phyloP scores from a whole-genome alignment of 2,888 invertebrate species.

The Dynastes tityus region DNA sequence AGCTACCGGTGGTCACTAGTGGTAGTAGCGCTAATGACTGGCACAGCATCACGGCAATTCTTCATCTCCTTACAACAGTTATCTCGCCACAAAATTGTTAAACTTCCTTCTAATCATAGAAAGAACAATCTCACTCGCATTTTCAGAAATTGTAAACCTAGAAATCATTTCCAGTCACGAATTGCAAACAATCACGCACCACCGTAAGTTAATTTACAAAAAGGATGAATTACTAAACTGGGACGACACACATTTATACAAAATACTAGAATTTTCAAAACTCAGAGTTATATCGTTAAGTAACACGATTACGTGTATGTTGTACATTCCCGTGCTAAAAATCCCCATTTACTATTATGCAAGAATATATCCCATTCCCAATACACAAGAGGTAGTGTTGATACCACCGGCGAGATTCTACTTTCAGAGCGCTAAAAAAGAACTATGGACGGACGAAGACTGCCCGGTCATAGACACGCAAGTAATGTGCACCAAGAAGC shows the following conservation, averaged over 20 bases:
- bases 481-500: background rate
- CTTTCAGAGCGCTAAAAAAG: background rate
- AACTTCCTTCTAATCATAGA: background rate
- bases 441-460: conserved; percentile 21
- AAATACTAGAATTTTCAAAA: conserved; percentile 41
- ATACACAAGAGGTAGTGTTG: conserved; percentile 1
- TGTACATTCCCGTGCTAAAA: conserved; percentile 43
- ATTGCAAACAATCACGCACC: conserved; percentile 49
- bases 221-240: conserved; percentile 48
- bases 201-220: conserved; percentile 51
- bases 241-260: conserved; percentile 47
- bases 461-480: conserved; percentile 3
- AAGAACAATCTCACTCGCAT: conserved; percentile 51
- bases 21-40: no score
- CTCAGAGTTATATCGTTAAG: conserved; percentile 16
- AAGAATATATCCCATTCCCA: background rate
- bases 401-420: conserved; percentile 11
- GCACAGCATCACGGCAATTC: no score
- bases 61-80: no score
- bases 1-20: no score
- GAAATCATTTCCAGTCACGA: conserved; percentile 51
- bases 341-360: background rate
- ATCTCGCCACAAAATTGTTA: no score
- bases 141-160: conserved; percentile 48
- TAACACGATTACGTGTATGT: conserved; percentile 43